Evolutionary conservation across 2,113 vertebrate genomes (phyloP).

Genomic region (Erinaceus europaeus): DNA sequence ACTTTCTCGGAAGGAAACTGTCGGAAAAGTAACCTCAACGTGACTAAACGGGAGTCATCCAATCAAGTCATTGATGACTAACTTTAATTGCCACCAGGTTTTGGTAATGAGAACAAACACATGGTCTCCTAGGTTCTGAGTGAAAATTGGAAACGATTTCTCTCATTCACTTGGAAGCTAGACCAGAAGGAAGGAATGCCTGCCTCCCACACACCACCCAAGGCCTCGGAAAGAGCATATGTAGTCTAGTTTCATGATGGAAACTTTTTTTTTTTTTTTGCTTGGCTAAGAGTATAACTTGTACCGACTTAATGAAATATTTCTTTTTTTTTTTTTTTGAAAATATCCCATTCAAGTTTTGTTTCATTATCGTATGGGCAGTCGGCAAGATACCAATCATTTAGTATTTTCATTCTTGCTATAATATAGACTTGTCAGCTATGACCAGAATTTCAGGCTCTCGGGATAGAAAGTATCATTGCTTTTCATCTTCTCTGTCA

Average conservation of each 20-base stretch:
- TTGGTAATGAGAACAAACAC: conserved; percentile 4
- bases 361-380: conserved; percentile 12
- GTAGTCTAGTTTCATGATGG: neutral
- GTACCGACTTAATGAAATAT: neutral
- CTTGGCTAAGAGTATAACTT: neutral
- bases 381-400: neutral
- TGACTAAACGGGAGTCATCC: neutral
- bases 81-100: neutral
- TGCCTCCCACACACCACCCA: neutral
- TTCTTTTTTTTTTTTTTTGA: neutral
- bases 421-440: conserved; percentile 1
- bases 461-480: neutral
- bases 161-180: neutral
- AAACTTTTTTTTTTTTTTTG: neutral
- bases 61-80: neutral
- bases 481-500: conserved; percentile 42
- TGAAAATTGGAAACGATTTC: neutral
- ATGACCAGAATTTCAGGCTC: neutral
- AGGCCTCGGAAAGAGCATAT: neutral
- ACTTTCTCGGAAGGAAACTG: too few relatives aligned
- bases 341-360: neutral
- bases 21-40: too few relatives aligned
- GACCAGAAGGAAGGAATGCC: neutral
- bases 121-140: neutral
- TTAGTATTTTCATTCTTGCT: conserved; percentile 19